Evolutionary conservation across 1,140 invertebrate species (phyloP).

Genomic region (Drosophila bocki): DNA sequence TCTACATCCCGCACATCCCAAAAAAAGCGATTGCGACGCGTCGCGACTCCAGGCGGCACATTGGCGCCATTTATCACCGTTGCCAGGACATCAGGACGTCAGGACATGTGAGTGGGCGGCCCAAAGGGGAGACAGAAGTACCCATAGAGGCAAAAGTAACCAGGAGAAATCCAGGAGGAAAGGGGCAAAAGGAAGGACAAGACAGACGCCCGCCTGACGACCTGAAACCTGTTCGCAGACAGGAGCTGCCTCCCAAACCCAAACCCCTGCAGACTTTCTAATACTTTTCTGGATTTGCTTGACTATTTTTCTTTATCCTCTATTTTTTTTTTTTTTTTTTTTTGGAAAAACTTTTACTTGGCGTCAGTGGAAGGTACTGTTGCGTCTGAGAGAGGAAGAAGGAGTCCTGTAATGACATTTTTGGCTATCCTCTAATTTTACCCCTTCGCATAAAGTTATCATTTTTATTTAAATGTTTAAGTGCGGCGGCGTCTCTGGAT

Average conservation of each 20-base stretch:
- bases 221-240: constrained; percentile 76
- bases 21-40: constrained; percentile 70
- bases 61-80: constrained; percentile 85
- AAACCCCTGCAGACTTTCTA: constrained; percentile 54
- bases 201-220: constrained; percentile 60
- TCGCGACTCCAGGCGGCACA: constrained; percentile 77
- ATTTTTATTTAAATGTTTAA: constrained; percentile 84
- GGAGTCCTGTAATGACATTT: constrained; percentile 77
- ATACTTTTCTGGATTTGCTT: constrained; percentile 59
- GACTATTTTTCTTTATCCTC: constrained; percentile 29
- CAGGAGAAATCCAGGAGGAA: neutral
- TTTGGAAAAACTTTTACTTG: constrained; percentile 75
- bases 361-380: constrained; percentile 67
- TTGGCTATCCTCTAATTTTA: constrained; percentile 58
- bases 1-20: constrained; percentile 13
- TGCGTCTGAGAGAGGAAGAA: constrained; percentile 50
- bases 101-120: constrained; percentile 58
- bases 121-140: neutral
- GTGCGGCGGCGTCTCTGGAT: constrained; percentile 31
- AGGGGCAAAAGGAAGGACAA: constrained; percentile 14
- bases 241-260: constrained; percentile 28
- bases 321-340: constrained; percentile 25
- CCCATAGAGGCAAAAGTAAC: too few relatives aligned
- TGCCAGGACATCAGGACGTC: constrained; percentile 54
- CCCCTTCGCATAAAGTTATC: constrained; percentile 81